phyloP scores from a whole-genome alignment of 2,797 vertebrate genomes.

The Manis javanica region DNA sequence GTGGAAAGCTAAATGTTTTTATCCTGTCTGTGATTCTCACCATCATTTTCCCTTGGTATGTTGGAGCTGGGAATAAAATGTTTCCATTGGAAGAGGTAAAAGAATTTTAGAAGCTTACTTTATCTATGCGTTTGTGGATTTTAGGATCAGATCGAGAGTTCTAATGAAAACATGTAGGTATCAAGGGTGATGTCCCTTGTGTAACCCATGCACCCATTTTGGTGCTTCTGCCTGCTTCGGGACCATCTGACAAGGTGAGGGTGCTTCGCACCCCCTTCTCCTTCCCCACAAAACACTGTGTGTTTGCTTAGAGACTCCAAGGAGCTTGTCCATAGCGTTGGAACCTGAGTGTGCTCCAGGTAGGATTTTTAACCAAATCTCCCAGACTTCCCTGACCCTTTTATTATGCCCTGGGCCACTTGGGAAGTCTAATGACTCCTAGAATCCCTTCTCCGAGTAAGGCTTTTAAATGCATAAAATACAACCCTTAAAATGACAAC shows the following conservation, averaged over 20 bases:
- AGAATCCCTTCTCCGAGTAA: not conserved
- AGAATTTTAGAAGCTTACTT: not conserved
- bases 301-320: not conserved
- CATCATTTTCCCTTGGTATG: not conserved
- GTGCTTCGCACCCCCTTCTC: fast-evolving
- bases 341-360: not conserved
- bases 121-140: not conserved
- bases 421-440: not conserved
- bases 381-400: not conserved
- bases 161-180: fast-evolving
- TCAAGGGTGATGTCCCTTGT: fast-evolving
- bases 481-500: fast-evolving
- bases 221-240: not conserved
- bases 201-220: fast-evolving
- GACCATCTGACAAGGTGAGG: too few relatives aligned
- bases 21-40: not conserved
- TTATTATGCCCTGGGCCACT: not conserved
- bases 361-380: not conserved
- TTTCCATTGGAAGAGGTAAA: not conserved
- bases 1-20: not conserved
- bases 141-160: not conserved
- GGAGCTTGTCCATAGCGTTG: too few relatives aligned
- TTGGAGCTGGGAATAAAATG: not conserved
- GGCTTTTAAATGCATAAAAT: not conserved
- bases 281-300: fast-evolving